Conservation (phyloP, 2,113 vertebrate species). For the Salvelinus sp. region DNA sequence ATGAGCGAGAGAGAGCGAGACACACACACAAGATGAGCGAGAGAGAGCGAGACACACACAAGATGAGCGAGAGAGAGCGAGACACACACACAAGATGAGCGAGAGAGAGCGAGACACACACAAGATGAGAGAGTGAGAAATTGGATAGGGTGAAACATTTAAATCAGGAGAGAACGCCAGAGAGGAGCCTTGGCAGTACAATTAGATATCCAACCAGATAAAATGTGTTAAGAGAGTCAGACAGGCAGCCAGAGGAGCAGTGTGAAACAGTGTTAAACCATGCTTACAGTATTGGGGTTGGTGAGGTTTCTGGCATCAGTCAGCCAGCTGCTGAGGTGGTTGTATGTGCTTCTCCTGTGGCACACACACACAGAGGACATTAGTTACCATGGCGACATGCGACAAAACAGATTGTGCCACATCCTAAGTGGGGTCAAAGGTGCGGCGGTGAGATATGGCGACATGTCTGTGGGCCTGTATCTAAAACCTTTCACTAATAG, state of each 20-base stretch:
- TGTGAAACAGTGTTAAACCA: background rate
- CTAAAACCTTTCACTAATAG: no score
- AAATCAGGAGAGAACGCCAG: no score
- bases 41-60: no score
- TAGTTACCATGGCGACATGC: constrained; percentile 41
- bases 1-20: no score
- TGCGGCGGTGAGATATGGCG: no score
- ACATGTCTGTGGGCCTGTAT: no score
- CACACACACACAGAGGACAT: constrained; percentile 14
- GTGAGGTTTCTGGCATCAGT: constrained; percentile 98
- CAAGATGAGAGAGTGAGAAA: background rate
- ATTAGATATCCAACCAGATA: background rate
- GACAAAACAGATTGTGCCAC: constrained; percentile 9
- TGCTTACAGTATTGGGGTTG: constrained; percentile 97
- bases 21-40: no score
- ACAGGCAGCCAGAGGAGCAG: background rate
- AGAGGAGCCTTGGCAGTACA: no score
- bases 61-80: no score
- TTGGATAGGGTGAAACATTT: background rate
- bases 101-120: background rate
- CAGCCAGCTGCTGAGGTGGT: constrained; percentile 99
- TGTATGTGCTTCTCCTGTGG: constrained; percentile 96
- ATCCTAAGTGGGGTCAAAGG: no score
- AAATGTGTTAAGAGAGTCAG: background rate
- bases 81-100: no score